Evolutionary conservation across 2,113 vertebrate species (phyloP).

Genomic region (Strix aluco): DNA sequence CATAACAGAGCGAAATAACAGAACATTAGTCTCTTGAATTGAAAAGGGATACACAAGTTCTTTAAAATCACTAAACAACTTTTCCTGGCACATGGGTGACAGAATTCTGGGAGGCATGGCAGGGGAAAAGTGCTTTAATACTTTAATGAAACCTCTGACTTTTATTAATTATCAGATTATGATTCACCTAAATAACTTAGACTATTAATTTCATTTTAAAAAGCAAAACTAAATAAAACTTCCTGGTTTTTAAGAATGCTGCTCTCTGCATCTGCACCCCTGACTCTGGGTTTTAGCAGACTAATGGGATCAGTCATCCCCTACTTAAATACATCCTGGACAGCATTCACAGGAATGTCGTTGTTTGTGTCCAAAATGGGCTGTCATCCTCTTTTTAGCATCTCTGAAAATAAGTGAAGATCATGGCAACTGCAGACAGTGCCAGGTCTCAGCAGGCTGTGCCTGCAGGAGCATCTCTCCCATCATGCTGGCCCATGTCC

Average conservation of each 20-base stretch:
- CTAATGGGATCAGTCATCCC: slow-evolving; percentile 63
- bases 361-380: not conserved
- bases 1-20: not conserved
- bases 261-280: not conserved
- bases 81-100: not conserved
- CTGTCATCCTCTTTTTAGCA: not conserved
- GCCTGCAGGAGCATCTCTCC: not conserved
- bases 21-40: not conserved
- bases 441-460: not conserved
- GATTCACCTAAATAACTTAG: not conserved
- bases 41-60: not conserved
- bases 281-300: slow-evolving; percentile 50
- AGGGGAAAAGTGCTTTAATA: not conserved
- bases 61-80: not conserved
- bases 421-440: not conserved
- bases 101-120: not conserved
- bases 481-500: accelerated
- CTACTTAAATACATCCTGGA: slow-evolving; percentile 65
- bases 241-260: not conserved
- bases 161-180: not conserved
- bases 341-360: not conserved
- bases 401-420: not conserved
- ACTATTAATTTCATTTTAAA: not conserved
- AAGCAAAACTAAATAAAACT: not conserved
- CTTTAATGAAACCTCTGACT: not conserved